A percentile compares a stretch with the other conserved stretches of the same genome.
phyloP scores from a whole-genome alignment of 2,113 vertebrate species.

The Sakesphorus luctuosus region DNA sequence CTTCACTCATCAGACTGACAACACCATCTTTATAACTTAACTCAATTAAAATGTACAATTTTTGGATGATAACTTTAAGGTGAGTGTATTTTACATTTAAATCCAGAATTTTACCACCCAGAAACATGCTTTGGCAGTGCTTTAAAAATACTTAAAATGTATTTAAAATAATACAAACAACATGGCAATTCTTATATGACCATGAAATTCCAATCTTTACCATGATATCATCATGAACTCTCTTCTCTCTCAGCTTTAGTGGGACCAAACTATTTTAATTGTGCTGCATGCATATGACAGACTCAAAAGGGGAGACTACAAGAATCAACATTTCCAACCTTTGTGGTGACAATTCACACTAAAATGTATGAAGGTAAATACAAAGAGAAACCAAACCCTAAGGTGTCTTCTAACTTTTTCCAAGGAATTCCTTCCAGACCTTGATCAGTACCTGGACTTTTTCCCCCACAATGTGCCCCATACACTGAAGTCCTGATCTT shows the following conservation, averaged over 20 bases:
- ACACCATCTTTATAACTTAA: background rate
- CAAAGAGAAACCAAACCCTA: background rate
- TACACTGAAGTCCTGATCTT: background rate
- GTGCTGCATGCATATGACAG: fast-evolving
- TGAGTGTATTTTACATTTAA: background rate
- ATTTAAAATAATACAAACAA: background rate
- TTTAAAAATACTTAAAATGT: background rate
- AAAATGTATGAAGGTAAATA: background rate
- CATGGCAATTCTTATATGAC: background rate
- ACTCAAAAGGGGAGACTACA: background rate
- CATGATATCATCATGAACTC: background rate
- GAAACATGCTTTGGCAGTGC: background rate
- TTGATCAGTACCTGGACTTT: background rate
- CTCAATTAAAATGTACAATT: background rate
- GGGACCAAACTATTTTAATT: background rate
- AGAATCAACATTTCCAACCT: background rate
- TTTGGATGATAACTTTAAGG: background rate
- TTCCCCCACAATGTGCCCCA: background rate
- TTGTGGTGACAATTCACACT: background rate
- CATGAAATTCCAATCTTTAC: background rate
- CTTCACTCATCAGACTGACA: background rate
- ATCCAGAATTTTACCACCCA: background rate
- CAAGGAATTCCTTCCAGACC: background rate
- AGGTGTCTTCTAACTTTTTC: background rate
- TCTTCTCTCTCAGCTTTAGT: background rate